Conservation (phyloP, 2,888 invertebrate genomes). For the Ornithoptera priamus region DNA sequence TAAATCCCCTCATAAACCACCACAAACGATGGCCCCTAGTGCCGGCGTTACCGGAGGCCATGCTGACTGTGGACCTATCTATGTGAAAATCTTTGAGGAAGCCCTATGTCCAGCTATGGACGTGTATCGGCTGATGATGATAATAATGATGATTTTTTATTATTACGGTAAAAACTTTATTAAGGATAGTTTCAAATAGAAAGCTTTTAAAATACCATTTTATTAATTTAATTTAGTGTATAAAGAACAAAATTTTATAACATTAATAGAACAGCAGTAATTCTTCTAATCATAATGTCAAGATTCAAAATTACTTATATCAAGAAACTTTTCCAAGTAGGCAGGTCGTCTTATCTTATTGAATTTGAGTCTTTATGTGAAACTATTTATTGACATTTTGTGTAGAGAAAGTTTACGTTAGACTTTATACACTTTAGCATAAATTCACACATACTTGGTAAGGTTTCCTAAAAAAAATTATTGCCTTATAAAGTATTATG, state of each 20-base stretch:
- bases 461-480: background rate
- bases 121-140: no score
- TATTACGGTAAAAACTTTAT: background rate
- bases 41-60: no score
- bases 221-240: no score
- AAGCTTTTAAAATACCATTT: background rate
- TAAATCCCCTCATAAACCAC: no score
- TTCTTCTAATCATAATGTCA: no score
- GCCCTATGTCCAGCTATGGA: no score
- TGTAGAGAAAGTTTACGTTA: conserved; percentile 15
- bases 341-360: no score
- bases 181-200: background rate
- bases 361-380: background rate
- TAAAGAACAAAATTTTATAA: background rate
- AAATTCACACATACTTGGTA: conserved; percentile 17
- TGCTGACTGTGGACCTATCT: no score
- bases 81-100: no score
- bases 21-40: no score
- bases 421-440: conserved; percentile 11
- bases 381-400: conserved; percentile 9
- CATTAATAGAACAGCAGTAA: background rate
- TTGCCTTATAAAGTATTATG: background rate
- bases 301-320: no score
- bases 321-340: no score
- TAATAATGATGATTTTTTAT: background rate